Evolutionary conservation across 1,140 invertebrate genomes (phyloP), one percentile per base, ranked within the genome.

Genomic region (Drosophila athabasca): DNA sequence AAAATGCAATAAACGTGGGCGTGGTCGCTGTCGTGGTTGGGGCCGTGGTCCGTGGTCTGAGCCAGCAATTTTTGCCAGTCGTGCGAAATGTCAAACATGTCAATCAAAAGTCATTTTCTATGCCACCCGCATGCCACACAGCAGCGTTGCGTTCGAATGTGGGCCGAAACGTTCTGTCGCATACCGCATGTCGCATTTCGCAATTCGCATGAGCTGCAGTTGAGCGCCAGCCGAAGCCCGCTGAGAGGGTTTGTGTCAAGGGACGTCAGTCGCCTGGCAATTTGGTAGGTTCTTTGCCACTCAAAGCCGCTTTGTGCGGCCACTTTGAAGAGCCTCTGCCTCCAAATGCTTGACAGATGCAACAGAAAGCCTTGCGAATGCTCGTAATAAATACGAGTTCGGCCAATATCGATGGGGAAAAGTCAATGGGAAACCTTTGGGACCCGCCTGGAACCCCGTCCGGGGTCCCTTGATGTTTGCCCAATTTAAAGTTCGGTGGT

Each of bases 71-170:
- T 88, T 83, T 88, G 83, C 65, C 75, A 79, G 79, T 88, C 76
- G 76, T 82, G 79, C 79, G 73, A 80, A 83, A 88, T 88, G 83
- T 88, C 83, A 88, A 88, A 88, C 83, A 88, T 79, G 83, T 88
- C 83, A 83, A 88, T 88, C 83, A 88, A 88, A 88, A 76, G 83
- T 83, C 83, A 88, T 88, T 88, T 83, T 78, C 75, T 68, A 67
- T 82, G 58, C 71, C 62, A 49, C 26, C 66, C 45, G 68, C 68
- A 64, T 76, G 61, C 65, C 69, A 68, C 62, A 44, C 60, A 26
- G 24, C 3, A 26, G 24, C 24, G 24, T 19, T 67, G 52, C 77
- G 74, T 46, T 64, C 76, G 71, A 76, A 53, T 73, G 79, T 83
- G 57, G 64, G 35, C 55, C 46, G 24, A 69, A 65, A 58, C 60